phyloP scores from a whole-genome alignment of 2,113 vertebrate genomes.

The Dascyllus trimaculatus region DNA sequence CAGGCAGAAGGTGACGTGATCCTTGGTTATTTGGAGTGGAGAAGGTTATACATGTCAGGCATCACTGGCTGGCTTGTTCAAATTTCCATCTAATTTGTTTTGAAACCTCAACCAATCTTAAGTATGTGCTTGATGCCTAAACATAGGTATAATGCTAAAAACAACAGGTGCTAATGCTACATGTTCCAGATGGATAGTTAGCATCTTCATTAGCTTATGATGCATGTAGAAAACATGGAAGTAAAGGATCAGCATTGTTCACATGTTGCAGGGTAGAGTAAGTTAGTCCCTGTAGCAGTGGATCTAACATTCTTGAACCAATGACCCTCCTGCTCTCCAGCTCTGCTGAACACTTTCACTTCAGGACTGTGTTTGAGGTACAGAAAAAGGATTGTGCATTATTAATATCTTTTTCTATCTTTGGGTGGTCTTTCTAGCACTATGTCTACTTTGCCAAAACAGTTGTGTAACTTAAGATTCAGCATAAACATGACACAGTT shows the following conservation, averaged over 20 bases:
- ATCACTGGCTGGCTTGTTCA: background rate
- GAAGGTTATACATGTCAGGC: too few relatives aligned
- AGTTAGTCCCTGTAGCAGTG: too few relatives aligned
- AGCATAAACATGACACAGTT: constrained; percentile 19
- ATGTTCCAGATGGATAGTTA: background rate
- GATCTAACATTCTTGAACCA: too few relatives aligned
- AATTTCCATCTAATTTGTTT: background rate
- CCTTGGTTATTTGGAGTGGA: too few relatives aligned
- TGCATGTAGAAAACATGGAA: background rate
- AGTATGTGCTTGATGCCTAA: background rate
- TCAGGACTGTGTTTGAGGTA: background rate
- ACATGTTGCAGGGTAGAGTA: too few relatives aligned
- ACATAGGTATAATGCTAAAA: background rate
- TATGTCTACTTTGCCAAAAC: constrained; percentile 15
- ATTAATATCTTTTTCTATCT: background rate
- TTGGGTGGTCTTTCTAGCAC: background rate
- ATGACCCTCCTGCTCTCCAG: too few relatives aligned
- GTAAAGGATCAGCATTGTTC: background rate
- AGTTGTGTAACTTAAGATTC: background rate
- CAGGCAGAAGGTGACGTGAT: too few relatives aligned
- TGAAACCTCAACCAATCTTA: background rate
- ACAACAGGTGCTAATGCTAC: background rate
- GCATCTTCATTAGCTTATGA: background rate
- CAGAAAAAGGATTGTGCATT: background rate
- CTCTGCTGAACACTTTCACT: background rate